These are phyloP conservation scores for Dyspetes luteomarginatus DNA, from an alignment of 2,888 invertebrate genomes.

Conservation along the genomic window DNA sequence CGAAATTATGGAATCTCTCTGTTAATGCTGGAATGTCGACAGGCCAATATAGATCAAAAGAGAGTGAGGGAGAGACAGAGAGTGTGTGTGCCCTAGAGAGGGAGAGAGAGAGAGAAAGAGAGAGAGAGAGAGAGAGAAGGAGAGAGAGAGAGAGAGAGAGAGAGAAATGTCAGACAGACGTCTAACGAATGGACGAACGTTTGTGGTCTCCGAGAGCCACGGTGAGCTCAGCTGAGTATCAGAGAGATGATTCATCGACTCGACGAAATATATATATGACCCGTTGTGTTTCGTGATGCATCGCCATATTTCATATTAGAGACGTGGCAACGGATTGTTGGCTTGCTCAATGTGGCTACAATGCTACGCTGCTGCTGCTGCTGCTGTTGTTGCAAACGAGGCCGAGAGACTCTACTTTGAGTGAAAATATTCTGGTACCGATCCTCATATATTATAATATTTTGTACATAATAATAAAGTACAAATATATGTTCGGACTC, in stretches of 20 bases:
- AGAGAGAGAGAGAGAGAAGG: too few relatives aligned
- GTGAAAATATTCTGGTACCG: slow-evolving; percentile 41
- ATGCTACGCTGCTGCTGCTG: slow-evolving; percentile 45
- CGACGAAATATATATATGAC: slow-evolving; percentile 59
- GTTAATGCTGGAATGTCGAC: too few relatives aligned
- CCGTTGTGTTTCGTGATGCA: slow-evolving; percentile 71
- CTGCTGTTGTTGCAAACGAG: slow-evolving; percentile 40
- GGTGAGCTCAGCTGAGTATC: slow-evolving; percentile 65
- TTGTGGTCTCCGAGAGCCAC: slow-evolving; percentile 62
- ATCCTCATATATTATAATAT: neutral
- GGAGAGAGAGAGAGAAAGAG: too few relatives aligned
- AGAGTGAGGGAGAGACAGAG: too few relatives aligned
- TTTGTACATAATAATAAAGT: too few relatives aligned
- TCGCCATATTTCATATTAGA: slow-evolving; percentile 71
- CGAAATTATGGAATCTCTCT: too few relatives aligned
- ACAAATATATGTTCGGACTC: too few relatives aligned
- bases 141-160: slow-evolving; percentile 36
- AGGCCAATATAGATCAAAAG: too few relatives aligned
- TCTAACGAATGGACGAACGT: slow-evolving; percentile 67
- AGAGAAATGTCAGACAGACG: slow-evolving; percentile 63
- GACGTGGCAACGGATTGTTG: slow-evolving; percentile 70
- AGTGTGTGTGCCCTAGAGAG: too few relatives aligned
- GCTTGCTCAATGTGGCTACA: slow-evolving; percentile 60
- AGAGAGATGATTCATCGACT: slow-evolving; percentile 66
- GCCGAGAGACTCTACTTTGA: slow-evolving; percentile 43